Evolutionary conservation across 2,113 vertebrate species (phyloP).

Genomic region (Chaenocephalus aceratus): DNA sequence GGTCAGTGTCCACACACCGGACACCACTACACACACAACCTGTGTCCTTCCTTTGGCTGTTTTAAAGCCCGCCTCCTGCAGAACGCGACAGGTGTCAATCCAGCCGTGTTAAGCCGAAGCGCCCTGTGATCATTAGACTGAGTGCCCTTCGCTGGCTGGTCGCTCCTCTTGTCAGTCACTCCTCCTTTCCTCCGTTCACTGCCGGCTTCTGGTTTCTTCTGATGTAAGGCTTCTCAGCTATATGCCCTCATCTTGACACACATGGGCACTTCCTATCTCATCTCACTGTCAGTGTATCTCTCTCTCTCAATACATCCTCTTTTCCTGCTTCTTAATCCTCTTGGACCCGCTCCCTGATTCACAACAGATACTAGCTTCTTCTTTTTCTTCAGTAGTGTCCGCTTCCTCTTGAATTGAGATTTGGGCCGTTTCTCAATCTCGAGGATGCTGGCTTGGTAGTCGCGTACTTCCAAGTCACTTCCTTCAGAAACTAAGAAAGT

Average conservation of each 20-base stretch:
- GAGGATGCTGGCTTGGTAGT: no score
- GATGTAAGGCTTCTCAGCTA: slow-evolving; percentile 33
- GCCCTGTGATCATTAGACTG: slow-evolving; percentile 41
- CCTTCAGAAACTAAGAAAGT: no score
- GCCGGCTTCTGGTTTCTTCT: slow-evolving; percentile 23
- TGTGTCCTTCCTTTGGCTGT: not conserved
- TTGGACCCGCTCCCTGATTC: slow-evolving; percentile 20
- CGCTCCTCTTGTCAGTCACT: slow-evolving; percentile 43
- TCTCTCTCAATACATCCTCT: not conserved
- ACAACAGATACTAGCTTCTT: slow-evolving; percentile 1
- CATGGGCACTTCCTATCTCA: slow-evolving; percentile 35
- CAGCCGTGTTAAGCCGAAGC: slow-evolving; percentile 19
- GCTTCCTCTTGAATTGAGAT: not conserved
- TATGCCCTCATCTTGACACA: slow-evolving; percentile 33
- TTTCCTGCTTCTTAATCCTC: slow-evolving; percentile 12
- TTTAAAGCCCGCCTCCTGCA: not conserved
- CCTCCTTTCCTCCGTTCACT: slow-evolving; percentile 21
- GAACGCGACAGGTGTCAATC: slow-evolving; percentile 30
- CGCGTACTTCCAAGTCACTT: no score
- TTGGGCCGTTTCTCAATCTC: no score
- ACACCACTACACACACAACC: not conserved
- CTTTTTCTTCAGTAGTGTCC: not conserved
- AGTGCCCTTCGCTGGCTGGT: slow-evolving; percentile 38
- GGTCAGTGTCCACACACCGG: not conserved
- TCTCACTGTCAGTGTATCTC: slow-evolving; percentile 5